Percentiles rank a stretch among this genome's conserved stretches.
These are phyloP conservation scores for Falco peregrinus DNA, from an alignment of 2,797 vertebrate genomes.

Conservation along the genomic window DNA sequence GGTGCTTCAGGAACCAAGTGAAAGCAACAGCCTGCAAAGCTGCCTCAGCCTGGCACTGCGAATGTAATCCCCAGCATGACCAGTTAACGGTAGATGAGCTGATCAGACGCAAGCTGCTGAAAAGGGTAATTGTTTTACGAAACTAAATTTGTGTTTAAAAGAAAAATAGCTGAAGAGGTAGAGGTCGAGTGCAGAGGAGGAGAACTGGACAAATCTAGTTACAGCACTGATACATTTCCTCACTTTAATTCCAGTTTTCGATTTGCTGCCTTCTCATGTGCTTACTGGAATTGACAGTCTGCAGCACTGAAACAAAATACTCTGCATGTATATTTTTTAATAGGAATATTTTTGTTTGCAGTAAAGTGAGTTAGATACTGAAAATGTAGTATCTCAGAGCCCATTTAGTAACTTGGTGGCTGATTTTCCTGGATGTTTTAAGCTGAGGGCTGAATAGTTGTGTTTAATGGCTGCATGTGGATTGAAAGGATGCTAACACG, in stretches of 20 bases:
- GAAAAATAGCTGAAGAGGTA: neutral
- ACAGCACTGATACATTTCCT: neutral
- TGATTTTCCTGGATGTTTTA: neutral
- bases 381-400: neutral
- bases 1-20: rapidly evolving
- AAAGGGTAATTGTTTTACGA: conserved; percentile 14
- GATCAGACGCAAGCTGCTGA: neutral
- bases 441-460: neutral
- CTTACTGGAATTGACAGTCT: neutral
- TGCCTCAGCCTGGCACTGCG: neutral
- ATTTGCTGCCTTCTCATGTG: neutral
- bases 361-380: neutral
- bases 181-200: neutral
- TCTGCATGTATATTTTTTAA: neutral
- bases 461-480: neutral
- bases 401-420: neutral
- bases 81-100: neutral
- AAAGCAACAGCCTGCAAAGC: neutral
- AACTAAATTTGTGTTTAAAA: conserved; percentile 12
- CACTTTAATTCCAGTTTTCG: conserved; percentile 8
- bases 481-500: neutral
- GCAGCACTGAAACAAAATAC: neutral
- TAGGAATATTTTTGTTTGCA: neutral
- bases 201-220: conserved; percentile 33
- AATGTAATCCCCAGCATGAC: neutral